Evolutionary conservation across 2,113 vertebrate species (phyloP).

Genomic region (Hyaena hyaena): DNA sequence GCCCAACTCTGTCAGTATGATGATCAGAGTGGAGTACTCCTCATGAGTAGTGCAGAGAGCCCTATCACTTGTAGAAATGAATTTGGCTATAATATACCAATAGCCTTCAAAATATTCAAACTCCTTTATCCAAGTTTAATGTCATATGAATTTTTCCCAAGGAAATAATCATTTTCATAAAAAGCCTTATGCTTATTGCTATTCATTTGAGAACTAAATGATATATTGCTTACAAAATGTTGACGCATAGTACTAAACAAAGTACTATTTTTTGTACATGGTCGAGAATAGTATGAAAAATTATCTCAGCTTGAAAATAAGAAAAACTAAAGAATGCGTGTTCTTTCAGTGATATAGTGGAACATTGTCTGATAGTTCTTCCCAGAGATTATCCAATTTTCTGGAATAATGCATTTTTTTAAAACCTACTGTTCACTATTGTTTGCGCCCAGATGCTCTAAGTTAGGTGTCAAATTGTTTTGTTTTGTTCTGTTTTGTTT

Average conservation of each 20-base stretch:
- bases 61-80: background rate
- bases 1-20: background rate
- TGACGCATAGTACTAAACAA: background rate
- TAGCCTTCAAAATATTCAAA: slow-evolving; percentile 2
- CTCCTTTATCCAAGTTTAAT: background rate
- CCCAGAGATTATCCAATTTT: background rate
- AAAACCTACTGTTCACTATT: background rate
- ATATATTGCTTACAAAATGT: background rate
- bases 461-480: background rate
- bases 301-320: slow-evolving; percentile 11
- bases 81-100: background rate
- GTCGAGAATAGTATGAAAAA: background rate
- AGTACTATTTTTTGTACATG: background rate
- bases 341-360: background rate
- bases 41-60: background rate
- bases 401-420: background rate
- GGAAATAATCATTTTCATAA: background rate
- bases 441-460: background rate
- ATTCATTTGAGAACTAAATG: background rate
- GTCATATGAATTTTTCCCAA: background rate
- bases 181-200: background rate
- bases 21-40: background rate
- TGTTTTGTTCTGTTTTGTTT: background rate
- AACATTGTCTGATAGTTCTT: background rate
- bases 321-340: background rate